Percentiles rank a stretch among this genome's conserved stretches.
Evolutionary conservation across 2,888 invertebrate species (phyloP).

Genomic region (Stenurella melanura): DNA sequence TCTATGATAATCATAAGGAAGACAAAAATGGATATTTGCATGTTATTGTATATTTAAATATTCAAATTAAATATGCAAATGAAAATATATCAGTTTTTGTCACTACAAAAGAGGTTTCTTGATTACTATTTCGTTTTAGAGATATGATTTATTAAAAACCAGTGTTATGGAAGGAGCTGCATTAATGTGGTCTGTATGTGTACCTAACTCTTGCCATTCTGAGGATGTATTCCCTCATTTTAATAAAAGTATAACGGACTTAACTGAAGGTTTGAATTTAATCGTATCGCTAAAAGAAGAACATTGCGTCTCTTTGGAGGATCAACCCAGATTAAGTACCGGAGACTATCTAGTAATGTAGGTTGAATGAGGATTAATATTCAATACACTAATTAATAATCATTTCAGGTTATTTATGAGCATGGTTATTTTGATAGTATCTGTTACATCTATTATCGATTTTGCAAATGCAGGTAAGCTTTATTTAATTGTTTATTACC

Average conservation of each 20-base stretch:
- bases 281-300: slow-evolving; percentile 61
- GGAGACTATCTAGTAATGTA: slow-evolving; percentile 55
- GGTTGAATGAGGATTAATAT: slow-evolving; percentile 23
- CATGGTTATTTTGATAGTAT: background rate
- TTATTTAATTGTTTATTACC: background rate
- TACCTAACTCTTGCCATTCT: slow-evolving; percentile 71
- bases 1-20: too few species aligned
- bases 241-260: slow-evolving; percentile 60
- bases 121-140: slow-evolving; percentile 52
- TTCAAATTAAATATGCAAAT: too few species aligned
- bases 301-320: slow-evolving; percentile 62
- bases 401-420: slow-evolving; percentile 10
- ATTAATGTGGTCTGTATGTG: slow-evolving; percentile 70
- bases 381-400: background rate
- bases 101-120: too few species aligned
- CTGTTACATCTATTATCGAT: background rate
- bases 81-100: too few species aligned
- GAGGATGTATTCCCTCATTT: slow-evolving; percentile 67
- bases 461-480: background rate
- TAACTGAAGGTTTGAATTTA: slow-evolving; percentile 65
- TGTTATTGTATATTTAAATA: too few species aligned
- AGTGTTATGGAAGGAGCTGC: slow-evolving; percentile 59
- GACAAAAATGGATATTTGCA: too few species aligned
- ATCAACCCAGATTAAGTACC: slow-evolving; percentile 55
- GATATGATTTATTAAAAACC: slow-evolving; percentile 59